Evolutionary conservation across 1,140 invertebrate species (phyloP).

Genomic region (Helicoverpa zea): DNA sequence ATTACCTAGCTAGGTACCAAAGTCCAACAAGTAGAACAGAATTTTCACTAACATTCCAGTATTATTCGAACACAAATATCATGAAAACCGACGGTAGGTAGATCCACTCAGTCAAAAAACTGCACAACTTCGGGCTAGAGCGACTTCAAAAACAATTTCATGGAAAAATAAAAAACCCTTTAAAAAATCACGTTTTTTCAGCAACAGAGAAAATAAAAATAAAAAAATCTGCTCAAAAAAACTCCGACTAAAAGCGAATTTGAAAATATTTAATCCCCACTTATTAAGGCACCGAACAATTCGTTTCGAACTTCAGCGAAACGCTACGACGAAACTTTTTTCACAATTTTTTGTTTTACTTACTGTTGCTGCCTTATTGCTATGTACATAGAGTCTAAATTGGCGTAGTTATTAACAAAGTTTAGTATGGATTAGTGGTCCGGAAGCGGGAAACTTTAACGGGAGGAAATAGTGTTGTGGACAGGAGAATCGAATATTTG

Average conservation of each 20-base stretch:
- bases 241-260: conserved; percentile 16
- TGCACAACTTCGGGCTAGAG: not conserved
- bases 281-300: conserved; percentile 45
- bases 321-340: conserved; percentile 37
- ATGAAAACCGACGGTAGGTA: too few relatives aligned
- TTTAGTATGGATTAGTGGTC: conserved; percentile 65
- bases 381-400: conserved; percentile 56
- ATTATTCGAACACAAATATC: too few relatives aligned
- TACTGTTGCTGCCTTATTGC: conserved; percentile 27
- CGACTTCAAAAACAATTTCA: conserved; percentile 5
- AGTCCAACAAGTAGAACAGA: too few relatives aligned
- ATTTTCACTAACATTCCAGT: too few relatives aligned
- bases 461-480: conserved; percentile 48
- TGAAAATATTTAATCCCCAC: conserved; percentile 41
- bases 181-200: not conserved
- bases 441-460: conserved; percentile 57
- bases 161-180: conserved; percentile 1
- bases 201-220: not conserved
- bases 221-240: conserved; percentile 29
- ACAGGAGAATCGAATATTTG: conserved; percentile 23
- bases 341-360: conserved; percentile 34
- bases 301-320: conserved; percentile 34
- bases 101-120: not conserved
- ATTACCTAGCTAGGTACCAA: too few relatives aligned
- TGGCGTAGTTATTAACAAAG: conserved; percentile 56